These are phyloP conservation scores for Pseudochirops cupreus DNA, from an alignment of 2,797 vertebrate species.

Conservation along the genomic window DNA sequence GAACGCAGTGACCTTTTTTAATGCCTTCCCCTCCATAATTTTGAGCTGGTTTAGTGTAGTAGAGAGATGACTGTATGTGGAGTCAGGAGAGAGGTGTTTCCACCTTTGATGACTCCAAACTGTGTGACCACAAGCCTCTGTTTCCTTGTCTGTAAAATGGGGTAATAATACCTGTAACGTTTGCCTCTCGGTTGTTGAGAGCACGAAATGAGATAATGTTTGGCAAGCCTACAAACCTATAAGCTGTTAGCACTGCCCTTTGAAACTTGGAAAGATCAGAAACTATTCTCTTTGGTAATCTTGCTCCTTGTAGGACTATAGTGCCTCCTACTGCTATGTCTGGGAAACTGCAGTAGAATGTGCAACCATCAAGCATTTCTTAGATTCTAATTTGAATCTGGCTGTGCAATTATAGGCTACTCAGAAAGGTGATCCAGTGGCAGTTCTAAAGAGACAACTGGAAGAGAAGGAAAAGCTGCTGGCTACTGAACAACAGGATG, in stretches of 20 bases:
- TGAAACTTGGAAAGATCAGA: not conserved
- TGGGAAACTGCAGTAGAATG: not conserved
- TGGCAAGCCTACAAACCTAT: not conserved
- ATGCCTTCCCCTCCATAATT: not conserved
- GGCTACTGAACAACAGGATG: conserved; percentile 91
- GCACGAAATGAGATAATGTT: not conserved
- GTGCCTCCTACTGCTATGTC: not conserved
- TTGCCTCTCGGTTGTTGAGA: not conserved
- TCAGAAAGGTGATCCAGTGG: conserved; percentile 94
- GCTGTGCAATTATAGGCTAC: conserved; percentile 88
- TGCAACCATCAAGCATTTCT: not conserved
- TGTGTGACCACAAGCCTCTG: not conserved
- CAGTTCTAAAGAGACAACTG: conserved; percentile 93
- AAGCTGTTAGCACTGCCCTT: not conserved
- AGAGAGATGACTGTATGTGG: not conserved
- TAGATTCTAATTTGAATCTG: not conserved
- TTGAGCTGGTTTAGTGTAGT: not conserved
- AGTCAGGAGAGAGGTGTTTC: not conserved
- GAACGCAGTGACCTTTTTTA: not conserved
- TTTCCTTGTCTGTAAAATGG: not conserved
- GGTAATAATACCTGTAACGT: not conserved
- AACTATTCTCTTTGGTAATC: not conserved
- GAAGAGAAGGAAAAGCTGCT: conserved; percentile 96
- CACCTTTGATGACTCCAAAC: not conserved
- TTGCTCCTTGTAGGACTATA: not conserved